Evolutionary conservation across 2,888 invertebrate species (phyloP).

Genomic region (Ctena decussata): DNA sequence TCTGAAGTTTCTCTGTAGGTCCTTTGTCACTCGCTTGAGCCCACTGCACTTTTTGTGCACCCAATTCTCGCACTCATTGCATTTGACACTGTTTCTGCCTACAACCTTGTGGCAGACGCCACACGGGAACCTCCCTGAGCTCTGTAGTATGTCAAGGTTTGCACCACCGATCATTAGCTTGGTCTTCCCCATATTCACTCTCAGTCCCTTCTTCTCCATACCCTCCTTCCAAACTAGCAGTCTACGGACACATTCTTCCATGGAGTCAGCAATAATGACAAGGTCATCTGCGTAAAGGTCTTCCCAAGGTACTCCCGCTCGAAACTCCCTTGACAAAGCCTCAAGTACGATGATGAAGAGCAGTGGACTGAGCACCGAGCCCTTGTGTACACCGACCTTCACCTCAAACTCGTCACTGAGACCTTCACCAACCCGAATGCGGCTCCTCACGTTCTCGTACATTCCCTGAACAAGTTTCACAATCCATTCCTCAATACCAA

Average conservation of each 20-base stretch:
- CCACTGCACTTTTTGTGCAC: not conserved
- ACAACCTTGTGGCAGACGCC: not conserved
- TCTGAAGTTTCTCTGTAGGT: not conserved
- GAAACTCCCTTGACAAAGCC: not conserved
- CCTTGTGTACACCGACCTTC: not conserved
- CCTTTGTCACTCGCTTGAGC: not conserved
- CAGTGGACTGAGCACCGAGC: slow-evolving; percentile 7
- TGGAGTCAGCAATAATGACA: not conserved
- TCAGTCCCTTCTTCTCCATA: not conserved
- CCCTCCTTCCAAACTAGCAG: not conserved
- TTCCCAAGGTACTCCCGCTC: not conserved
- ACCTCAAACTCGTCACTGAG: not conserved
- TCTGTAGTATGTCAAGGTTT: not conserved
- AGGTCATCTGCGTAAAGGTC: slow-evolving; percentile 2
- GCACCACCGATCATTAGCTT: not conserved
- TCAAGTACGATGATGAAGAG: slow-evolving; percentile 27
- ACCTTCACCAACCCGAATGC: slow-evolving; percentile 6
- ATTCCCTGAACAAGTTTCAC: not conserved
- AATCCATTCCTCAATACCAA: not conserved
- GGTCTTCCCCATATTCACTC: not conserved
- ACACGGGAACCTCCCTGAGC: not conserved
- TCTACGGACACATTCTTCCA: not conserved
- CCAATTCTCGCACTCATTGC: not conserved
- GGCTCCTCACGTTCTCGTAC: slow-evolving; percentile 18
- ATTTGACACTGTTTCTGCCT: not conserved